Evolutionary conservation across 2,888 invertebrate species (phyloP), one percentile per base, ranked within the genome.

Genomic region (Limenitis camilla): DNA sequence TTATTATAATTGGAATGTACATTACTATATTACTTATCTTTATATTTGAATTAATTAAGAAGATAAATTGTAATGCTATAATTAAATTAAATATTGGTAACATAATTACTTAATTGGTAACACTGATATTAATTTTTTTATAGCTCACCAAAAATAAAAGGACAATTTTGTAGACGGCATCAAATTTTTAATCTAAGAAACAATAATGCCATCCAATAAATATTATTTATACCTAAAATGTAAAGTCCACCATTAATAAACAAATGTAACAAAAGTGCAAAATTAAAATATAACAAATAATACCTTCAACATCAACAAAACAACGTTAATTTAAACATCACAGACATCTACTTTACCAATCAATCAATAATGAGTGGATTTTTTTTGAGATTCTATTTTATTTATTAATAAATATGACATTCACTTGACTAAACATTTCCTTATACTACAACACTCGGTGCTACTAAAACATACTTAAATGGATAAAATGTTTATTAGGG

Each of bases 331-430:
- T 72, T 70, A 68, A 52, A 77, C 77, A 84, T 85, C 84, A 85
- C 85, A 85, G 84, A 82, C 76, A 76, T 68, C 81, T 83, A 84
- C 74, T 53, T 74, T 66, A 72, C 64, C 69, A n/a, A n/a, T n/a
- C 78, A 77, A 71, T 66, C 61, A 58, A 66, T 69, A 72, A 74
- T 79, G 75, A 79, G 71, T 72, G 49, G 56, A 53, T 69, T 67
- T 66, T 62, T 67, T 67, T 69, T 73, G 80, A 82, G 78, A 80
- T 81, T 78, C 78, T n/a, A n/a, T n/a, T n/a, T 65, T 61, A 68
- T 72, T 68, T 47, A 58, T 57, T 52, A 59, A 55, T 62, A 62
- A 65, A 54, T 61, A 67, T 65, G 60, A 74, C 71, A 71, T 65
- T 71, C 71, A 73, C 67, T 71, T 66, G 64, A 70, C 73, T 74